These are phyloP conservation scores for Conger conger DNA, from an alignment of 2,113 vertebrate genomes.

Conservation along the genomic window DNA sequence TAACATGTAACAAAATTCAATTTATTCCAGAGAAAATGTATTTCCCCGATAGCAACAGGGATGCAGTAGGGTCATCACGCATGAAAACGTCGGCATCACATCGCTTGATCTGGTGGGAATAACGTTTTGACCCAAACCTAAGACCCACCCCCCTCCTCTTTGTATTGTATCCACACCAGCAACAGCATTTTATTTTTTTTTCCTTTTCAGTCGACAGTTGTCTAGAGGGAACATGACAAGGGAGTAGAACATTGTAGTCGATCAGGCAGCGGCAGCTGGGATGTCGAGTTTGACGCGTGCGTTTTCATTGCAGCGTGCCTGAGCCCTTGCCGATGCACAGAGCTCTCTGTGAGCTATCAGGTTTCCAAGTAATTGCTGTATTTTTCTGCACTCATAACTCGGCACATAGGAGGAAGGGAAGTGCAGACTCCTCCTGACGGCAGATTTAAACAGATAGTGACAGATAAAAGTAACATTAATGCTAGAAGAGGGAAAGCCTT, in stretches of 20 bases:
- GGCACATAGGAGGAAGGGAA: neutral
- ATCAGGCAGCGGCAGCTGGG: constrained; percentile 7
- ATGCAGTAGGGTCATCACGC: neutral
- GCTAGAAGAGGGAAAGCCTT: constrained; percentile 35
- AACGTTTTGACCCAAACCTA: neutral
- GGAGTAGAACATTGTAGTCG: constrained; percentile 22
- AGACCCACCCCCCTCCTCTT: neutral
- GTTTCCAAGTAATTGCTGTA: constrained; percentile 19
- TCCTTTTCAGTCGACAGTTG: constrained; percentile 21
- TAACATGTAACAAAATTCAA: neutral
- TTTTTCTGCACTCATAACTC: constrained; percentile 23
- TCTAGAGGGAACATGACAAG: constrained; percentile 31
- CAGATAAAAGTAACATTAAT: constrained; percentile 37
- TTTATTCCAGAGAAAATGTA: neutral
- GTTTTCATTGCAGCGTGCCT: constrained; percentile 1
- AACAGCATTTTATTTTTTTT: constrained; percentile 11
- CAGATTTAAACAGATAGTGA: constrained; percentile 40
- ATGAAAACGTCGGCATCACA: neutral
- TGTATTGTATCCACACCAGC: neutral
- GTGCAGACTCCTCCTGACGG: constrained; percentile 11
- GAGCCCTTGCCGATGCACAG: neutral
- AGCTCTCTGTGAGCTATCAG: constrained; percentile 12
- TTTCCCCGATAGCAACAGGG: neutral
- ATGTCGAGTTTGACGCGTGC: neutral
- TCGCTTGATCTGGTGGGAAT: neutral